Percentiles rank a stretch among this genome's conserved stretches.
Evolutionary conservation across 2,113 vertebrate species (phyloP).

Genomic region (Prunella himalayana): DNA sequence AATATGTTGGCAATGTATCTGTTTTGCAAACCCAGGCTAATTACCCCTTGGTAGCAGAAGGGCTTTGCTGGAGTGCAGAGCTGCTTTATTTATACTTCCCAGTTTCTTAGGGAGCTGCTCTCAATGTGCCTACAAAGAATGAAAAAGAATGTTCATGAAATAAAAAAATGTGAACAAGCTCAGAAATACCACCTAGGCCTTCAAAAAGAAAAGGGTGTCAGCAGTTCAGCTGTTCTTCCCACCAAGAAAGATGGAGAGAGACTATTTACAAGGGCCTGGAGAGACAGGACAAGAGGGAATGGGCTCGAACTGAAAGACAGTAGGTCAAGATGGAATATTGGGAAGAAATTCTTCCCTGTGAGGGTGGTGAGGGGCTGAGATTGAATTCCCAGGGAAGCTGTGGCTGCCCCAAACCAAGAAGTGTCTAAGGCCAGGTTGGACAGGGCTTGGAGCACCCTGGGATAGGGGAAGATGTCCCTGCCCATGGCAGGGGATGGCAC

Average conservation of each 20-base stretch:
- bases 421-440: not conserved
- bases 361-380: not conserved
- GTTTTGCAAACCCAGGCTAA: not conserved
- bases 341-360: not conserved
- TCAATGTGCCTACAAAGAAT: not conserved
- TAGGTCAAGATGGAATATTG: not conserved
- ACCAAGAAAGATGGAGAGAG: not conserved
- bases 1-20: not conserved
- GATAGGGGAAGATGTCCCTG: not conserved
- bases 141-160: not conserved
- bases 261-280: not conserved
- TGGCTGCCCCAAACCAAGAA: not conserved
- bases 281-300: not conserved
- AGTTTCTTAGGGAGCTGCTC: not conserved
- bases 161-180: not conserved
- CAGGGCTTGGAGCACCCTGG: accelerated
- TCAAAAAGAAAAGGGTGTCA: not conserved
- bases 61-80: not conserved
- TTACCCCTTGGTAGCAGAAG: not conserved
- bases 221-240: not conserved
- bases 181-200: not conserved
- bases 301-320: not conserved
- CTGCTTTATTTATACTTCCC: not conserved
- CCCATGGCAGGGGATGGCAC: not conserved
- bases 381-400: not conserved